These are phyloP conservation scores for Hephaestus fuliginosus DNA, from an alignment of 2,797 vertebrate species.

Conservation along the genomic window DNA sequence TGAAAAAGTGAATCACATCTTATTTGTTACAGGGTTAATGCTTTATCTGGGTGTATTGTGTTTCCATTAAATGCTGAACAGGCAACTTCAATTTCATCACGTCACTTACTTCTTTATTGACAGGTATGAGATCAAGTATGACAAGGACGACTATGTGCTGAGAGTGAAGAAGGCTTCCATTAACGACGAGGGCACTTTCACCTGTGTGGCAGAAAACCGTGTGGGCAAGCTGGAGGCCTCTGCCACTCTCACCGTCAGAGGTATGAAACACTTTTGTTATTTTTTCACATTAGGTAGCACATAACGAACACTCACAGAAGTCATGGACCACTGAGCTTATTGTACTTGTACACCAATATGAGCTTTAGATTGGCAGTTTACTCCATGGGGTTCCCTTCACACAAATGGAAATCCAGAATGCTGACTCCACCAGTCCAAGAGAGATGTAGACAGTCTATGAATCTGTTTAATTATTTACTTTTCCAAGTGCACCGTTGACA, in stretches of 20 bases:
- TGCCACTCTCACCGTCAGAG: constrained; percentile 95
- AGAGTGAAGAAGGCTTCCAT: constrained; percentile 93
- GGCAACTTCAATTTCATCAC: constrained; percentile 23
- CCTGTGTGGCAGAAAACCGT: constrained; percentile 95
- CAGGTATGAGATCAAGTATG: constrained; percentile 97
- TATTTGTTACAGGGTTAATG: constrained; percentile 11
- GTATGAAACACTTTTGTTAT: constrained; percentile 73
- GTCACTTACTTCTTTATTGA: constrained; percentile 16
- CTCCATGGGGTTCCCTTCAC: constrained; percentile 37
- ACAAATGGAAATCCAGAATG: constrained; percentile 51
- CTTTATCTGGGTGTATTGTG: constrained; percentile 22
- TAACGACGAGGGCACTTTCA: constrained; percentile 93
- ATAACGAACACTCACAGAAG: constrained; percentile 21
- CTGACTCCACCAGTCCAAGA: constrained; percentile 51
- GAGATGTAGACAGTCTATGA: constrained; percentile 75
- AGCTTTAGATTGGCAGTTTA: constrained; percentile 33
- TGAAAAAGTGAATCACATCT: constrained; percentile 15
- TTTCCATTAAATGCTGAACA: constrained; percentile 27
- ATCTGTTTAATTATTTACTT: constrained; percentile 86
- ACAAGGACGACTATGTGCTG: constrained; percentile 96
- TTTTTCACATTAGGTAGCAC: constrained; percentile 22
- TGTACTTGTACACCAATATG: constrained; percentile 1
- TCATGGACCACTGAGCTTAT: constrained; percentile 16
- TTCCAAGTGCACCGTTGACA: constrained; percentile 65
- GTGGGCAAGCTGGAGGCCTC: constrained; percentile 96